phyloP scores from a whole-genome alignment of 2,797 vertebrate genomes.

The Trachops cirrhosus region DNA sequence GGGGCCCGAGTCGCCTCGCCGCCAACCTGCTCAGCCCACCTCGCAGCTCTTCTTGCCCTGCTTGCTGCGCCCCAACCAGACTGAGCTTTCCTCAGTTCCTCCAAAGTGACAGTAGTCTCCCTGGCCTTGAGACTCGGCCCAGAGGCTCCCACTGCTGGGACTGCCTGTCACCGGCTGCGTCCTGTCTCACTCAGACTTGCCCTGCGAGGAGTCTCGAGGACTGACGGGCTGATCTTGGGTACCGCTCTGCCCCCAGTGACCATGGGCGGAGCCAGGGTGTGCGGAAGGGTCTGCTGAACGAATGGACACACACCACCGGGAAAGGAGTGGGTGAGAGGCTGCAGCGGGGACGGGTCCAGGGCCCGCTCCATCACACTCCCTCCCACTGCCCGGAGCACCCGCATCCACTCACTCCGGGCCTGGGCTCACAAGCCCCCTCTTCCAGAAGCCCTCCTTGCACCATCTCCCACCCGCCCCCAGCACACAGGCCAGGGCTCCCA shows the following conservation, averaged over 20 bases:
- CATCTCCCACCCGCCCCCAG: neutral
- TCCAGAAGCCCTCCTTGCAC: neutral
- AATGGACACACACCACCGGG: fast-evolving
- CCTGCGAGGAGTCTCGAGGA: neutral
- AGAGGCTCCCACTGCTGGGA: neutral
- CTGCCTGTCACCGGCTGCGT: neutral
- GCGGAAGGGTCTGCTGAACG: neutral
- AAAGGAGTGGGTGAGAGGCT: neutral
- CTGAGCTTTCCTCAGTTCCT: neutral
- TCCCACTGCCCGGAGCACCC: neutral
- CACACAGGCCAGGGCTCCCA: neutral
- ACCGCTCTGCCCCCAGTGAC: neutral
- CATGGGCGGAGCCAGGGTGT: neutral
- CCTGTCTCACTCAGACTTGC: neutral
- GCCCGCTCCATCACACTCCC: fast-evolving
- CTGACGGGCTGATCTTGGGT: neutral
- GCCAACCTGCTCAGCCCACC: neutral
- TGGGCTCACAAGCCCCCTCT: too few relatives aligned
- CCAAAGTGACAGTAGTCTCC: neutral
- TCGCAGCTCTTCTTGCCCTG: fast-evolving
- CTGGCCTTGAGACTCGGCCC: neutral
- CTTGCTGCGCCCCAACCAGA: neutral
- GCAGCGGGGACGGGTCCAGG: too few relatives aligned
- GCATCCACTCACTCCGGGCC: neutral
- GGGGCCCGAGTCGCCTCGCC: neutral